These are phyloP conservation scores for Eupithecia inturbata DNA, from an alignment of 2,888 invertebrate genomes.

Conservation along the genomic window DNA sequence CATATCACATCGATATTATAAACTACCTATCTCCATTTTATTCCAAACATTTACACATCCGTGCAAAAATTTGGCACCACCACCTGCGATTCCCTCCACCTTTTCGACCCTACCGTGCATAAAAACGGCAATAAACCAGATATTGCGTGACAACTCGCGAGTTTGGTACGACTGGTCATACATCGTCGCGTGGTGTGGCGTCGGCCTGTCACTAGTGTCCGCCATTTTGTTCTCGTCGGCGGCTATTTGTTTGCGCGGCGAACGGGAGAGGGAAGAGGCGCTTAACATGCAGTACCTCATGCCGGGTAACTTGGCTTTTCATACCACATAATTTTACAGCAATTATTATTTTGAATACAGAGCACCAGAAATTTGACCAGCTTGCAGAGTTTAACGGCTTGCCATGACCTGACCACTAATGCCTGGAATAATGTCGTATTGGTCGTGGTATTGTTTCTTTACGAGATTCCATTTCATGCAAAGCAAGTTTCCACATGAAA, in stretches of 20 bases:
- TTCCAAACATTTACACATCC: not conserved
- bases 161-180: conserved; percentile 98
- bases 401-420: conserved; percentile 10
- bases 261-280: conserved; percentile 96
- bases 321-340: conserved; percentile 21
- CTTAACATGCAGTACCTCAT: conserved; percentile 99
- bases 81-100: not conserved
- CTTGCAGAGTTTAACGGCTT: conserved; percentile 11
- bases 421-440: not conserved
- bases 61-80: conserved; percentile 1
- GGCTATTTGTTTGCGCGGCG: conserved; percentile 96
- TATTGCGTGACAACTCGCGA: conserved; percentile 93
- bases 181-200: conserved; percentile 98
- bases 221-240: conserved; percentile 97
- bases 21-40: not conserved
- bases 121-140: conserved; percentile 84
- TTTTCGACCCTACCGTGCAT: not conserved
- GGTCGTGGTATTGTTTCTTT: not conserved
- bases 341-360: not conserved
- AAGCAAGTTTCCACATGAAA: conserved; percentile 17
- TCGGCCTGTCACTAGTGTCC: conserved; percentile 94
- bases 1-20: not conserved
- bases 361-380: not conserved
- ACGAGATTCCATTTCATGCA: not conserved
- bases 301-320: conserved; percentile 89